These are phyloP conservation scores for Sanderia malayensis DNA, from an alignment of 30 jellyfish, hydroid and myxozoan species.

Conservation along the genomic window DNA sequence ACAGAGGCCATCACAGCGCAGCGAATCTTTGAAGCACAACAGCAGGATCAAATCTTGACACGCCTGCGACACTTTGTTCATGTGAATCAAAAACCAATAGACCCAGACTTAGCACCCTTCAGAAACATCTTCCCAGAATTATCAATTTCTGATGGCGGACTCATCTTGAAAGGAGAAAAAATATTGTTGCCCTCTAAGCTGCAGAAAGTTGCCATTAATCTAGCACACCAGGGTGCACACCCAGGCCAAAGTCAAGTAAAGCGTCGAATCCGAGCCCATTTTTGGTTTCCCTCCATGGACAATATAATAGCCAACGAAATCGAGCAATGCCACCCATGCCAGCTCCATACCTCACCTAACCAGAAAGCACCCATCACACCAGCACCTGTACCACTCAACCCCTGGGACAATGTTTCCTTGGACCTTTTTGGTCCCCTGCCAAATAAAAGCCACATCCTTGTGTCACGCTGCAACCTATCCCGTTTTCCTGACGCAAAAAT, in stretches of 20 bases:
- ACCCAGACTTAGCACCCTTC: neutral
- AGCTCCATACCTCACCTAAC: neutral
- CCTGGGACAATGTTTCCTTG: slow-evolving; percentile 16
- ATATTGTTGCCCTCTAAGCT: slow-evolving; percentile 5
- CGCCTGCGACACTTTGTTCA: neutral
- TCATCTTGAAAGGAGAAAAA: slow-evolving; percentile 6
- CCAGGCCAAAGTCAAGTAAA: slow-evolving; percentile 20
- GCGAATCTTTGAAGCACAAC: slow-evolving; percentile 16
- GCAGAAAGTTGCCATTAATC: neutral
- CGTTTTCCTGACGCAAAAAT: slow-evolving; percentile 64
- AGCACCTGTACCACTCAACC: neutral
- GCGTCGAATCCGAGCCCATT: slow-evolving; percentile 17
- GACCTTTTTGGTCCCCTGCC: slow-evolving; percentile 61
- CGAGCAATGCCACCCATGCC: neutral
- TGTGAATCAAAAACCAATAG: neutral
- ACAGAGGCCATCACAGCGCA: slow-evolving; percentile 28
- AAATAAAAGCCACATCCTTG: slow-evolving; percentile 27
- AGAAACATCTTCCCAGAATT: neutral
- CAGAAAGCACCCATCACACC: neutral
- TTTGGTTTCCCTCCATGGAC: slow-evolving; percentile 15
- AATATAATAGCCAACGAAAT: neutral
- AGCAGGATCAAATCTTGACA: neutral
- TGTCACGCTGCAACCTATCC: slow-evolving; percentile 15
- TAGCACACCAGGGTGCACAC: slow-evolving; percentile 32
- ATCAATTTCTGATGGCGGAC: slow-evolving; percentile 26